Base-by-base conservation (phyloP, 1,140 invertebrate genomes). In the Drosophila bipectinata region DNA sequence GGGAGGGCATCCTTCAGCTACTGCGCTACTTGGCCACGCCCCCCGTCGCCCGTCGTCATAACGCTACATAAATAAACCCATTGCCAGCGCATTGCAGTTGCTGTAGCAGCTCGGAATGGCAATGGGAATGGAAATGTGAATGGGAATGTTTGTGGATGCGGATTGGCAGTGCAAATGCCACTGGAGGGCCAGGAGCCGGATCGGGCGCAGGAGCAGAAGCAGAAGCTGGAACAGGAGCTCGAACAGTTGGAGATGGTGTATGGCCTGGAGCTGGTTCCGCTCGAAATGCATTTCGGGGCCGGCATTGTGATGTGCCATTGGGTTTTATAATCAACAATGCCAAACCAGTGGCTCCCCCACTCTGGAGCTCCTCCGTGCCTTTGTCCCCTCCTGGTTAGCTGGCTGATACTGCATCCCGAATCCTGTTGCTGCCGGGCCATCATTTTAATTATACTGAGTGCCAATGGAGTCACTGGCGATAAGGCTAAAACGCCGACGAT, bases 381-480 rank as follows among this genome's bases (percentile, higher is more conserved):
- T 85, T 80, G 77, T 85, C 57, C 77, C 56, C 64, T 52, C 9
- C 51, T 39, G 66, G 53, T 45, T 54, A 44, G 66, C 54, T 62
- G 68, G 72, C 48, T 37, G 51, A 24, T 32, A 32, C 21, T 10
- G 51, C 7, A 69, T 55, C 68, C 66, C 63, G n/a, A 69, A 45
- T 69, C 44, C 44, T 61, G 73, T 56, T 68, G 61, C 55, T 81
- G 58, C 47, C 64, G 75, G 71, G 75, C 81, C 83, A 88, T 88
- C 87, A 88, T 88, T 88, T 88, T 88, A 88, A 88, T 88, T 88
- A 88, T 88, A 88, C 79, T 88, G 83, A 88, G 83, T 88, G 83
- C 83, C 83, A 88, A 88, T 88, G 83, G 88, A 88, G 83, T 88
- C 83, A 83, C 83, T 81, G 79, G 83, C 84, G 72, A 83, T 88